These are phyloP conservation scores for Mystacides longicornis DNA, from an alignment of 2,888 invertebrate species.

Conservation along the genomic window DNA sequence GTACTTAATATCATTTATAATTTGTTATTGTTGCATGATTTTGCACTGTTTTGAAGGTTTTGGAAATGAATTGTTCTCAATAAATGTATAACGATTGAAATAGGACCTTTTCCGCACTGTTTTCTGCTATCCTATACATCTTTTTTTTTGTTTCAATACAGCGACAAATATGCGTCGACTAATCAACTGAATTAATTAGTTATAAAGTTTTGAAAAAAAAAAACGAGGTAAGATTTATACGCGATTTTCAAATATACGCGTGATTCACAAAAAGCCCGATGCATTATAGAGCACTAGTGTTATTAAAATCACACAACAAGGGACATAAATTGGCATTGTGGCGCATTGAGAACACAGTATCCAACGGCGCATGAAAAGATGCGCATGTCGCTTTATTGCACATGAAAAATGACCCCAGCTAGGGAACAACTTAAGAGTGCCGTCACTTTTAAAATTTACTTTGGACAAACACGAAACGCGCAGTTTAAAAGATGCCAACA, in stretches of 20 bases:
- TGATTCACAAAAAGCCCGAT: not conserved
- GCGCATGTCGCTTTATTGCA: not conserved
- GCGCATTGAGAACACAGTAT: not conserved
- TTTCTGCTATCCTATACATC: too few relatives aligned
- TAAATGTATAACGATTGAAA: too few relatives aligned
- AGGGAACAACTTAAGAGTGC: not conserved
- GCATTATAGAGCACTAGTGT: not conserved
- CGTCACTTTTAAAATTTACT: slow-evolving; percentile 1
- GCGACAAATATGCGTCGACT: too few relatives aligned
- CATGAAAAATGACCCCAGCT: not conserved
- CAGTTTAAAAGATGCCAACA: not conserved
- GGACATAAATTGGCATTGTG: not conserved
- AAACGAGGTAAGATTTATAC: too few relatives aligned
- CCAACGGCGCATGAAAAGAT: not conserved
- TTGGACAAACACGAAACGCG: not conserved
- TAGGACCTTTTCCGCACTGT: too few relatives aligned
- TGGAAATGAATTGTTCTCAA: too few relatives aligned
- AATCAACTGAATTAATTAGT: too few relatives aligned
- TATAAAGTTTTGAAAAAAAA: too few relatives aligned
- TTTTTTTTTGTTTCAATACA: too few relatives aligned
- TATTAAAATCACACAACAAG: not conserved
- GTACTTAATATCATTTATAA: too few relatives aligned
- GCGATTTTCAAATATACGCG: not conserved
- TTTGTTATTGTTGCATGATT: too few relatives aligned
- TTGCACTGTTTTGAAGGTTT: too few relatives aligned